Evolutionary conservation across 2,113 vertebrate species (phyloP), one percentile per base, ranked within the genome.

Genomic region (Oophaga pumilio): DNA sequence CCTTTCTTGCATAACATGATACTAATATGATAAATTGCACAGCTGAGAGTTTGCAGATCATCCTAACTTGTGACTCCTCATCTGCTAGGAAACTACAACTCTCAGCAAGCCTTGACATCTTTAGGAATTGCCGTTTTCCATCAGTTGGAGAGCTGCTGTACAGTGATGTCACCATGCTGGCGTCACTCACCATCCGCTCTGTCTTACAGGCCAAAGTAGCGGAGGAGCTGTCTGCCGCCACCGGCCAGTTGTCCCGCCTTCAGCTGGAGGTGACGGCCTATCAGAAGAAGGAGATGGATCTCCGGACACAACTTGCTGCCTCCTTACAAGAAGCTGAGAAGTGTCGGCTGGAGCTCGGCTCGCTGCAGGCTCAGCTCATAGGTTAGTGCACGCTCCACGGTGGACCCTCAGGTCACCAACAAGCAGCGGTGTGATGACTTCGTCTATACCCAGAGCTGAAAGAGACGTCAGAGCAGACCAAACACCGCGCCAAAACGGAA

Each of bases 261-360:
- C 97, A 98, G 92, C 93, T 97, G 68, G 97, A 99, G 88, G 93
- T 96, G 82, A 93, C 95, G 0, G 92, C 92, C 52, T 96, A 97
- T 14, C 96, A 97, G 91, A 97, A 98, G 93, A 96, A 95, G 89
- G 94, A 96, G 8, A 89, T 90, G 7, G 96, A 94, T 18, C 92
- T 98, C 89, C 93, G 96, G 89, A 90, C 89, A 6, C 96, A 96
- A 91, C 94, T 99, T 6, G 94, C 89, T 3, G 89, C 93, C 0
- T 95, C 91, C 0, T 76, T 94, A 91, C 96, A 95, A 92, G 96
- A 97, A 33, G 88, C 90, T 0, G 96, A 97, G 89, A 92, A 87
- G 43, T 93, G 95, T 0, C 87, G 93, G 80, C n/a, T 87, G 0
- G 93, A 91, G 77, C 90, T 96, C 50, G 59, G 89, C 80, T 91